Percentiles rank a stretch among this genome's conserved stretches.
These are phyloP conservation scores for Acheta domesticus DNA, from an alignment of 2,888 invertebrate genomes.

Conservation along the genomic window DNA sequence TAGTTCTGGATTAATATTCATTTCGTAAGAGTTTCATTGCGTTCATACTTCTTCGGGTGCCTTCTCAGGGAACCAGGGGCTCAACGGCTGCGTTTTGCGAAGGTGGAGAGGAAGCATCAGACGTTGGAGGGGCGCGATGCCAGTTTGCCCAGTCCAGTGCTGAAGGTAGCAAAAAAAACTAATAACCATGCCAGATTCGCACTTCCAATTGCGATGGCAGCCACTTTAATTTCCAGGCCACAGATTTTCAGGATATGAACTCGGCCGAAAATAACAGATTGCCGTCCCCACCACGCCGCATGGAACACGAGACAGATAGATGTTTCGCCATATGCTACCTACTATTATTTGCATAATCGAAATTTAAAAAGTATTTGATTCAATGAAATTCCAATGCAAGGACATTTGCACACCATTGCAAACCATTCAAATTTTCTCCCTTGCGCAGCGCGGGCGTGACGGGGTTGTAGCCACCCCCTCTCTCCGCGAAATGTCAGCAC, in stretches of 20 bases:
- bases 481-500: not conserved
- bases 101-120: no score
- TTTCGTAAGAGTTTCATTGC: no score
- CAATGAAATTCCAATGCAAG: not conserved
- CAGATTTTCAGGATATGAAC: not conserved
- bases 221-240: no score
- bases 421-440: not conserved
- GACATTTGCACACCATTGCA: constrained; percentile 6
- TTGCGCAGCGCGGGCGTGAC: not conserved
- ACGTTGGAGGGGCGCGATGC: no score
- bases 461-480: not conserved
- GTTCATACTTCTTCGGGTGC: no score
- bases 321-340: not conserved
- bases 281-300: not conserved
- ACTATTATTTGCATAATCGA: not conserved
- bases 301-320: not conserved
- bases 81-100: no score
- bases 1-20: no score
- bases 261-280: not conserved
- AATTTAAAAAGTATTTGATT: not conserved
- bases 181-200: no score
- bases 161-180: no score
- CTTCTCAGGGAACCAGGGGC: no score
- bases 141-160: no score
- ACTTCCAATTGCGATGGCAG: no score